Evolutionary conservation across 2,113 vertebrate species (phyloP), one percentile per base, ranked within the genome.

Genomic region (Pristiophorus japonicus): DNA sequence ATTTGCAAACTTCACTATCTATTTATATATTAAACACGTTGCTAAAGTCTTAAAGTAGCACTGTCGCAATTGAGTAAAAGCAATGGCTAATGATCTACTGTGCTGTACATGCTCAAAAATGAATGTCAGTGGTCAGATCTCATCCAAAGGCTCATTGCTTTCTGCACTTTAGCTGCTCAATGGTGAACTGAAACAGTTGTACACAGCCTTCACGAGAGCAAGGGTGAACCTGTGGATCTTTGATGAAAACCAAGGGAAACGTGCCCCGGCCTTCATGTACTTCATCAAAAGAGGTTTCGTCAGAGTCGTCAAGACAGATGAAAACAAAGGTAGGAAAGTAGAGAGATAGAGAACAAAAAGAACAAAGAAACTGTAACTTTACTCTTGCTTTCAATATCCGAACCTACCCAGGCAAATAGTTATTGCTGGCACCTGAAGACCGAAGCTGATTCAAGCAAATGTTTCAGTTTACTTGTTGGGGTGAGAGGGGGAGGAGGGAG

Each of bases 201-300:
- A 98, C 38, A 98, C 98, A 0, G 98, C 98, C 81, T 96, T 98
- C 94, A 98, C 98, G 3, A 97, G 98, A 96, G 98, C 98, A 95
- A 97, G 97, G 22, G 98, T 98, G 92, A 98, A 98, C 96, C 97
- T 98, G 47, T 98, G 98, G 98, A 98, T 98, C 96, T 98, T 98
- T 0, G 98, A 98, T 84, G 97, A 98, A 96, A 98, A 98, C 84
- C 75, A 95, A 16, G 98, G 98, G 91, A 98, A 97, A 96, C 96
- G 98, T 3, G 97, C 97, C n/a, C 97, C 98, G 63, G 98, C 98
- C 42, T 98, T 98, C 96, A 97, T 97, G 20, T 98, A 98, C 96
- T 98, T 98, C 96, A 97, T 97, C 73, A 96, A 96, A 95, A 96
- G 97, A 96, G 78, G 97, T n/a, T 97, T 98, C 94, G 98, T 98